phyloP scores from a whole-genome alignment of 2,888 invertebrate genomes.

The Terebella lapidaria region DNA sequence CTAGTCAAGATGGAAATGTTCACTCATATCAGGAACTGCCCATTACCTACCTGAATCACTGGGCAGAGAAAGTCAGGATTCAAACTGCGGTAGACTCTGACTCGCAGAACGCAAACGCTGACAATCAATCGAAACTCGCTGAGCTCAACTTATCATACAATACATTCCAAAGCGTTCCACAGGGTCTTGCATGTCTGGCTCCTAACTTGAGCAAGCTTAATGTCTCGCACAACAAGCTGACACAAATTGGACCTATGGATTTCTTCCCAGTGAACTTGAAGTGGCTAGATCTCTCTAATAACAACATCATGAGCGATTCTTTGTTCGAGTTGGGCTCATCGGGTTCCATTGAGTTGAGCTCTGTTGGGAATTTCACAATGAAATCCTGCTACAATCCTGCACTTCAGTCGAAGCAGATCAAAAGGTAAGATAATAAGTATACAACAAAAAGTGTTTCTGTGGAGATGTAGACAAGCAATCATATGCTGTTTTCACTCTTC shows the following conservation, averaged over 20 bases:
- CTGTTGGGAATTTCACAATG: background rate
- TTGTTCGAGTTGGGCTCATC: background rate
- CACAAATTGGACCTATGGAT: constrained; percentile 75
- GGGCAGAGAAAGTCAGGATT: constrained; percentile 19
- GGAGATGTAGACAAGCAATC: background rate
- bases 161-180: constrained; percentile 80
- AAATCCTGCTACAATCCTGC: constrained; percentile 4
- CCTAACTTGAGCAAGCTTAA: constrained; percentile 81
- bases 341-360: background rate
- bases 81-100: background rate
- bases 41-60: constrained; percentile 11
- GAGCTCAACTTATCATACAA: constrained; percentile 83
- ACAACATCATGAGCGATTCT: constrained; percentile 63
- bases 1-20: no score
- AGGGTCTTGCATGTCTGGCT: constrained; percentile 83
- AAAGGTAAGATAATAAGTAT: background rate
- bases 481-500: background rate
- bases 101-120: background rate
- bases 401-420: background rate
- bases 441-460: no score
- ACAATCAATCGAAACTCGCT: constrained; percentile 28
- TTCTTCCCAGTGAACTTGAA: constrained; percentile 84
- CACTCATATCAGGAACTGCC: background rate
- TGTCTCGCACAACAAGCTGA: constrained; percentile 78
- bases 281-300: constrained; percentile 87